Percentiles rank a stretch among this genome's conserved stretches.
phyloP scores from a whole-genome alignment of 2,797 vertebrate genomes.

The Tachyglossus aculeatus region DNA sequence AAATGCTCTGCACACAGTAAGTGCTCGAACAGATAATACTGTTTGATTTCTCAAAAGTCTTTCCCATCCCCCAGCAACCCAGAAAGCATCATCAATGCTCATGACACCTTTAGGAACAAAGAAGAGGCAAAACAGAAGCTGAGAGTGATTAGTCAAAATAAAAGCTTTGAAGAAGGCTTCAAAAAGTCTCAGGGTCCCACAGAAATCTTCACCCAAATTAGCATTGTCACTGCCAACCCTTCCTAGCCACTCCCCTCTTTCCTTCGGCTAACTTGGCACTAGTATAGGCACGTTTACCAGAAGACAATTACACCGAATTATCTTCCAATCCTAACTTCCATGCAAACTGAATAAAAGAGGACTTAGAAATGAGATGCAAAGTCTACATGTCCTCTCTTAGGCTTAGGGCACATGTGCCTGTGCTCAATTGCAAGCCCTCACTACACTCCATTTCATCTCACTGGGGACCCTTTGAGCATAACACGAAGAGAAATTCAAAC shows the following conservation, averaged over 20 bases:
- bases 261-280: background rate
- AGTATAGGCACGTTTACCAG: background rate
- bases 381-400: too few species aligned
- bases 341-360: too few species aligned
- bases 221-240: background rate
- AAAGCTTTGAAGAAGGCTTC: background rate
- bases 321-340: too few species aligned
- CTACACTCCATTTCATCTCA: too few species aligned
- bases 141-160: slow-evolving; percentile 5
- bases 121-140: slow-evolving; percentile 8
- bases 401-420: too few species aligned
- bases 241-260: background rate
- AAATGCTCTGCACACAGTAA: background rate
- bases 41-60: background rate
- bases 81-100: background rate
- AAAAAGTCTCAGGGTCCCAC: background rate
- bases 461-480: too few species aligned
- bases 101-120: background rate
- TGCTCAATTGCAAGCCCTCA: too few species aligned
- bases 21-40: background rate
- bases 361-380: too few species aligned
- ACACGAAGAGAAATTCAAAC: too few species aligned
- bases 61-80: background rate
- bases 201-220: background rate
- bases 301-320: too few species aligned